Percentiles rank a stretch among this genome's conserved stretches.
Evolutionary conservation across 2,113 vertebrate genomes (phyloP).

Genomic region (Phalacrocorax aristotelis): DNA sequence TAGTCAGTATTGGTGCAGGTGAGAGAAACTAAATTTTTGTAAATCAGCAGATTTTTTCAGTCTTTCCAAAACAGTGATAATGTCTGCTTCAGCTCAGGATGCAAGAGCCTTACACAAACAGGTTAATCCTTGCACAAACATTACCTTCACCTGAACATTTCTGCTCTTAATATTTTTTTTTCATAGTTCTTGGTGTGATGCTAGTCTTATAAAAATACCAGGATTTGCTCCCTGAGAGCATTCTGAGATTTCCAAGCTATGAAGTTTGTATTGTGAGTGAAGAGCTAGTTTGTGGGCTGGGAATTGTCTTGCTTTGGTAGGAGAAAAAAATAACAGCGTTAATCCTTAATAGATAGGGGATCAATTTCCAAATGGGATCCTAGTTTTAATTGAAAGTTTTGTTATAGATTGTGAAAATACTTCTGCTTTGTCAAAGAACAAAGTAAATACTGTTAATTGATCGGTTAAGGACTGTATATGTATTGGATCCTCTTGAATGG

Average conservation of each 20-base stretch:
- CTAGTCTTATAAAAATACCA: neutral
- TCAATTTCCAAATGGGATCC: neutral
- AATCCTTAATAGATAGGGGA: neutral
- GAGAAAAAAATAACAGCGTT: neutral
- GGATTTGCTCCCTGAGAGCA: neutral
- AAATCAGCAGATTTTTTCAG: neutral
- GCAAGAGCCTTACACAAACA: neutral
- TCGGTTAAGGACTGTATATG: neutral
- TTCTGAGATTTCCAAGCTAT: neutral
- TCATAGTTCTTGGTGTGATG: neutral
- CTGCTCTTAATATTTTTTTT: neutral
- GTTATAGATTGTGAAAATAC: neutral
- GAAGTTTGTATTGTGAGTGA: neutral
- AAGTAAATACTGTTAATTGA: neutral
- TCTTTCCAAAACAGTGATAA: neutral
- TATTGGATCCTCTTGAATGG: neutral
- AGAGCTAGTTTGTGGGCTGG: neutral
- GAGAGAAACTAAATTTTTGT: neutral
- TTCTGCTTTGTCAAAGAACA: neutral
- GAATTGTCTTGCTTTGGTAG: neutral
- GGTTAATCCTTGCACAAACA: neutral
- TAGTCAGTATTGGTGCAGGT: neutral
- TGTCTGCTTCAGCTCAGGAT: neutral
- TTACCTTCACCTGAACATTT: neutral
- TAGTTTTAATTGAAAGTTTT: neutral